Evolutionary conservation across 2,888 invertebrate species (phyloP), one percentile per base, ranked within the genome.

Genomic region (Kryphioiulus occultus): DNA sequence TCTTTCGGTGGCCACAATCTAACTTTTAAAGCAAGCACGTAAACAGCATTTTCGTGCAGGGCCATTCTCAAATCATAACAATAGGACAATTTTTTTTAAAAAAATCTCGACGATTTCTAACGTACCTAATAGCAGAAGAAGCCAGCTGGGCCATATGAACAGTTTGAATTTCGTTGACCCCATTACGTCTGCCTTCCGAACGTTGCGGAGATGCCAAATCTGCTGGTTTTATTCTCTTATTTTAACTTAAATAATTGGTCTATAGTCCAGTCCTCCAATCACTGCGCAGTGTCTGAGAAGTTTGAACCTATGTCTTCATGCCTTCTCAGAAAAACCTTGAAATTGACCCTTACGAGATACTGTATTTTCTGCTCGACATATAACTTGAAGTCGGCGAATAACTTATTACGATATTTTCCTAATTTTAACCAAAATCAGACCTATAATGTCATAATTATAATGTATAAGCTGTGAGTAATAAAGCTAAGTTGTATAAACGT

Each of bases 261-360:
- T 78, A 32, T 78, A 30, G 78, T 78, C 26, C 15, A 26, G 26
- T 78, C 78, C 78, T 78, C 78, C 78, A 78, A 78, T 78, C 78
- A 78, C 10, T 78, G 78, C 78, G 5, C 78, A 78, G 78, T 78
- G 78, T 17, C 17, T 30, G 30, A 78, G 78, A 30, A 78, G 78
- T 78, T 78, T 78, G 78, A 78, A 78, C 78, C 78, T 17, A 26
- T 78, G 78, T 12, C 78, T 78, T 78, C 15, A 78, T 32, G 0
- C 15, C 30, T 78, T 78, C 78, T 78, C 30, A 30, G 78, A 78
- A 78, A 26, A 78, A 78, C 78, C 78, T 78, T 78, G 78, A 26
- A 78, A 78, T 78, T 78, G 78, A 78, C 78, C 30, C 78, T 78
- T 78, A 78, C 78, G 78, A 78, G 30, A 78, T n/a, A n/a, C n/a